Base-by-base conservation (phyloP, 2,113 vertebrate species). In the Notothenia rossii region DNA sequence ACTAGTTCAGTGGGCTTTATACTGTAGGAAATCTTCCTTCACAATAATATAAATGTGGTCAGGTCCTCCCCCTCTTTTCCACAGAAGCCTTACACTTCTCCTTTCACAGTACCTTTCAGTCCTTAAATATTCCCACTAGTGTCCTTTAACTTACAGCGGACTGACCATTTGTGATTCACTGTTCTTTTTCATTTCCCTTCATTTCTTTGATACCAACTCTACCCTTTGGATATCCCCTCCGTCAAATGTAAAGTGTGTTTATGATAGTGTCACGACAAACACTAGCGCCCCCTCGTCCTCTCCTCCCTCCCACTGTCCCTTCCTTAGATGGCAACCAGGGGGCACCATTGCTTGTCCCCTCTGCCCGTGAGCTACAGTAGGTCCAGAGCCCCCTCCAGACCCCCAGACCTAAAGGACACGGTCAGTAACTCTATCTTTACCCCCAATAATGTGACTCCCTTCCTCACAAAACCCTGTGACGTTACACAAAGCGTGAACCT, bases 241-340 rank as follows among this genome's bases (percentile, higher is more conserved):
- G 48, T 55, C 40, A 71, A 72, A 72, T 66, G 5, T 68, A 72
- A 17, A 79, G 84, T 73, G 66, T 88, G 81, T 86, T 80, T 89
- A 82, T 83, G 77, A 76, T 80, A 79, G 66, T 84, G 59, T 85
- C 69, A 64, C 70, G 9, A 72, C 78, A 84, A 54, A 70, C 82
- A 49, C 72, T 80, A 75, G 84, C n/a, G 22, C 70, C 85, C 86
- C 81, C 62, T 59, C 66, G 63, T 87, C 67, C 79, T 87, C 59
- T 66, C 78, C 81, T 53, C 67, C 83, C 77, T 70, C 69, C 83
- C 69, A 45, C 54, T 80, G 81, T 67, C 55, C 87, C 81, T 78
- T 75, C 80, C 81, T 84, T 87, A 92, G 89, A 87, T 86, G 83
- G 86, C 67, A 83, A 84, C 87, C 77, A 71, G 81, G 76, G 92